Evolutionary conservation across 2,888 invertebrate genomes (phyloP).

Genomic region (Melieria crassipennis): DNA sequence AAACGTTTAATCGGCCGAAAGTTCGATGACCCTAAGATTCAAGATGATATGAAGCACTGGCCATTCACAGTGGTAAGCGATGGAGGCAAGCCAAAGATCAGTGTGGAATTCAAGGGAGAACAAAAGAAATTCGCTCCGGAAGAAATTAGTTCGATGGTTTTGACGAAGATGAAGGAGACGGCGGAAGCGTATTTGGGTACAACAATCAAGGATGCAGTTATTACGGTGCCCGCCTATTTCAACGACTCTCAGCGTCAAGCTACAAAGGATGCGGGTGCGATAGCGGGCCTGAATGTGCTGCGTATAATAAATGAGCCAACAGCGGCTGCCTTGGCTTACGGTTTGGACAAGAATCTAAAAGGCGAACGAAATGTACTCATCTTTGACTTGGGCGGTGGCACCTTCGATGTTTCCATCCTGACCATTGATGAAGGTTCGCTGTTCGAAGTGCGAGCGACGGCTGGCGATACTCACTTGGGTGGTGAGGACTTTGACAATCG

Average conservation of each 20-base stretch:
- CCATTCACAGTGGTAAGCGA: constrained; percentile 89
- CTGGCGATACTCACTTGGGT: constrained; percentile 92
- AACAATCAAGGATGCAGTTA: constrained; percentile 83
- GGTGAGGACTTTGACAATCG: constrained; percentile 91
- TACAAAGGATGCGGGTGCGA: constrained; percentile 93
- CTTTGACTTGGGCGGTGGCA: constrained; percentile 75
- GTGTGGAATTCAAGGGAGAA: constrained; percentile 89
- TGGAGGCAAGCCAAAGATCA: constrained; percentile 82
- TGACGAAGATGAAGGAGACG: constrained; percentile 92
- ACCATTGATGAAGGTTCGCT: constrained; percentile 89
- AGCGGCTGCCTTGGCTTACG: constrained; percentile 91
- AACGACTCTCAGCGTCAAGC: constrained; percentile 90
- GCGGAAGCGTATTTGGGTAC: constrained; percentile 89
- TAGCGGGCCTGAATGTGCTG: constrained; percentile 88
- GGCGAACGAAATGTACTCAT: constrained; percentile 86
- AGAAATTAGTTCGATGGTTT: constrained; percentile 92
- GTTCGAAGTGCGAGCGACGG: constrained; percentile 92
- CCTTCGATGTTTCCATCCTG: constrained; percentile 94
- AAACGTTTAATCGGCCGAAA: constrained; percentile 92
- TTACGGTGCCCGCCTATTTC: constrained; percentile 91
- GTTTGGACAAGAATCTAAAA: constrained; percentile 83
- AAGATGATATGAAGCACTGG: constrained; percentile 93
- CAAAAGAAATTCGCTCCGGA: constrained; percentile 87
- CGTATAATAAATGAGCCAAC: constrained; percentile 94
- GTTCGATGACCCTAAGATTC: constrained; percentile 87